Evolutionary conservation across 2,888 invertebrate genomes (phyloP).

Genomic region (Eristalis arbustorum): DNA sequence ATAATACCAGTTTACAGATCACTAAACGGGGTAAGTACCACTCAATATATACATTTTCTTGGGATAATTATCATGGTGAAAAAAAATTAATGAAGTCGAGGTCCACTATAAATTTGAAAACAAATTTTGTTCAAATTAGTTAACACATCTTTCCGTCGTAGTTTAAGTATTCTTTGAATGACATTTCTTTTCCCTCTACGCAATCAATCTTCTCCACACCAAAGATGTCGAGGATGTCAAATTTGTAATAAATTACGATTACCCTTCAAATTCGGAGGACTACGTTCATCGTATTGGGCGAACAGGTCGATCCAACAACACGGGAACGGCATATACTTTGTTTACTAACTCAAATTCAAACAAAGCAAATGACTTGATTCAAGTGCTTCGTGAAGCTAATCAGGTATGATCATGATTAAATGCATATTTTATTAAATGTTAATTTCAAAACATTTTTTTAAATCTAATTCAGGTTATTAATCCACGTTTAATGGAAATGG

Average conservation of each 20-base stretch:
- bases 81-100: slow-evolving; percentile 76
- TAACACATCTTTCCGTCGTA: slow-evolving; percentile 46
- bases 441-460: neutral
- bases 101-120: slow-evolving; percentile 75
- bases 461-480: slow-evolving; percentile 84
- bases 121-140: slow-evolving; percentile 64
- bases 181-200: slow-evolving; percentile 62
- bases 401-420: slow-evolving; percentile 82
- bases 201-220: slow-evolving; percentile 58
- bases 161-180: slow-evolving; percentile 58
- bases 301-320: slow-evolving; percentile 95
- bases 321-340: slow-evolving; percentile 97
- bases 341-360: slow-evolving; percentile 95
- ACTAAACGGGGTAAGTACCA: slow-evolving; percentile 60
- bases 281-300: slow-evolving; percentile 97
- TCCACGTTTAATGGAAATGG: slow-evolving; percentile 91
- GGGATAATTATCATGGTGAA: slow-evolving; percentile 68
- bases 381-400: slow-evolving; percentile 95
- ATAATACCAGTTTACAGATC: slow-evolving; percentile 42
- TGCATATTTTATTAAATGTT: neutral
- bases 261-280: slow-evolving; percentile 98
- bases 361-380: slow-evolving; percentile 94
- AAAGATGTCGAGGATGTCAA: slow-evolving; percentile 99
- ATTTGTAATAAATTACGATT: slow-evolving; percentile 99
- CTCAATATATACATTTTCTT: slow-evolving; percentile 53